Conservation (phyloP, 2,888 invertebrate species). For the Myopa tessellatipennis region DNA sequence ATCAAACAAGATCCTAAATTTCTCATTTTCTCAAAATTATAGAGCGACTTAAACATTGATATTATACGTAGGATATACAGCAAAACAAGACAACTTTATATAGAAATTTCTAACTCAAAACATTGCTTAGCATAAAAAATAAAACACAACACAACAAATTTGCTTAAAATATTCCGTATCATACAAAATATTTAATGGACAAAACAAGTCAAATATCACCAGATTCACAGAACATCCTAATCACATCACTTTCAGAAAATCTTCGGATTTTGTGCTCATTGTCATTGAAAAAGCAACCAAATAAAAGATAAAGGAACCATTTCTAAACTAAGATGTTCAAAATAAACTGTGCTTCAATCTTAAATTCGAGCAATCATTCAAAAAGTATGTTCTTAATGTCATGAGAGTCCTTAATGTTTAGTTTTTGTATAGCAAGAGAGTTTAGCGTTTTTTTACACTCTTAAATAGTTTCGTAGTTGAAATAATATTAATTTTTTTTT, state of each 20-base stretch:
- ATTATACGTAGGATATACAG: not conserved
- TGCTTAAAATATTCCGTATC: slow-evolving; percentile 35
- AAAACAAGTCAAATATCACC: slow-evolving; percentile 15
- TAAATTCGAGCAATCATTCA: slow-evolving; percentile 17
- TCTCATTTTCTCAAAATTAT: not conserved
- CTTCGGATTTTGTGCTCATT: not conserved
- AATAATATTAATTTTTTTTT: slow-evolving; percentile 19
- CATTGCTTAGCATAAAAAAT: not conserved
- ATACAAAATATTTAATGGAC: slow-evolving; percentile 16
- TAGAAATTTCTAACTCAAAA: slow-evolving; percentile 3
- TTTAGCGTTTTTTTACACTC: slow-evolving; percentile 8
- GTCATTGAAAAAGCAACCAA: slow-evolving; percentile 24
- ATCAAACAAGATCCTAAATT: not conserved
- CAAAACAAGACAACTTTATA: slow-evolving; percentile 4
- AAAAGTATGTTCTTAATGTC: slow-evolving; percentile 1
- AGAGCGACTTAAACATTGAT: not conserved
- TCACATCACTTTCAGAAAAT: not conserved
- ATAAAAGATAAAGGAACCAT: slow-evolving; percentile 2
- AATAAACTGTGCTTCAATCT: slow-evolving; percentile 27
- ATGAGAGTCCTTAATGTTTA: slow-evolving; percentile 12
- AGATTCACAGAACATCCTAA: not conserved
- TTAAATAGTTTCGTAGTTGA: not conserved
- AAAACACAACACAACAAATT: not conserved
- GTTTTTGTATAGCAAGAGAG: slow-evolving; percentile 26
- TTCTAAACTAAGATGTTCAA: slow-evolving; percentile 16